Evolutionary conservation across 2,797 vertebrate species (phyloP).

Genomic region (Periophthalmus magnuspinnatus): DNA sequence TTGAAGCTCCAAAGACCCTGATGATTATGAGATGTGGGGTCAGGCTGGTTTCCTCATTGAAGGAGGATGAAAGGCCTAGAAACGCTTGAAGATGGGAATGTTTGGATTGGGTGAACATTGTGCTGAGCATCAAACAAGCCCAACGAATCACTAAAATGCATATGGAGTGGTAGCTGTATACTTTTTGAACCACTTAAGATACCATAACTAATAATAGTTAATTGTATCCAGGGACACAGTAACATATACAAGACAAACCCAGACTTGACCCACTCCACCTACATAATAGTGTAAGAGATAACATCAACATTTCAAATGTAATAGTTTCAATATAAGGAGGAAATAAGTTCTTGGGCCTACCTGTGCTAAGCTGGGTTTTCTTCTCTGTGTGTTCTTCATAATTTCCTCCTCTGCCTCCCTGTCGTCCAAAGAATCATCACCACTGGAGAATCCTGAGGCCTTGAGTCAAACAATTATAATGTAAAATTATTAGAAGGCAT

Average conservation of each 20-base stretch:
- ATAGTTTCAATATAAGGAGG: not conserved
- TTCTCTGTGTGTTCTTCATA: slow-evolving; percentile 41
- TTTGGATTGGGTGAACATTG: slow-evolving; percentile 18
- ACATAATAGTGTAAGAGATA: not conserved
- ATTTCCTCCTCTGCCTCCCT: slow-evolving; percentile 67
- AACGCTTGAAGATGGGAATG: slow-evolving; percentile 9
- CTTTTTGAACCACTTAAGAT: not conserved
- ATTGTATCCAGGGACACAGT: not conserved
- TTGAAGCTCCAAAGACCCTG: slow-evolving; percentile 44
- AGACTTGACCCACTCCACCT: not conserved
- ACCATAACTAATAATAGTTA: not conserved
- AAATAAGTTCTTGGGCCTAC: slow-evolving; percentile 21
- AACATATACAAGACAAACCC: not conserved
- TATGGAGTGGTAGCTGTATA: not conserved
- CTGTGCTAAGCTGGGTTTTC: slow-evolving; percentile 10
- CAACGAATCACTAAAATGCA: slow-evolving; percentile 2
- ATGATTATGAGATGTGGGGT: slow-evolving; percentile 50
- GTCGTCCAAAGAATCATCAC: slow-evolving; percentile 77
- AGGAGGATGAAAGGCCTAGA: slow-evolving; percentile 38
- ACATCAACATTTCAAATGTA: not conserved
- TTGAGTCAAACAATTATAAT: slow-evolving; percentile 45
- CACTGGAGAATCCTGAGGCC: slow-evolving; percentile 84
- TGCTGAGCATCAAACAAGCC: not conserved
- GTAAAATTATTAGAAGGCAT: not conserved
- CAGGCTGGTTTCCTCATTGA: slow-evolving; percentile 53